These are phyloP conservation scores for Dryocosmus kuriphilus DNA, from an alignment of 2,888 invertebrate genomes.

Conservation along the genomic window DNA sequence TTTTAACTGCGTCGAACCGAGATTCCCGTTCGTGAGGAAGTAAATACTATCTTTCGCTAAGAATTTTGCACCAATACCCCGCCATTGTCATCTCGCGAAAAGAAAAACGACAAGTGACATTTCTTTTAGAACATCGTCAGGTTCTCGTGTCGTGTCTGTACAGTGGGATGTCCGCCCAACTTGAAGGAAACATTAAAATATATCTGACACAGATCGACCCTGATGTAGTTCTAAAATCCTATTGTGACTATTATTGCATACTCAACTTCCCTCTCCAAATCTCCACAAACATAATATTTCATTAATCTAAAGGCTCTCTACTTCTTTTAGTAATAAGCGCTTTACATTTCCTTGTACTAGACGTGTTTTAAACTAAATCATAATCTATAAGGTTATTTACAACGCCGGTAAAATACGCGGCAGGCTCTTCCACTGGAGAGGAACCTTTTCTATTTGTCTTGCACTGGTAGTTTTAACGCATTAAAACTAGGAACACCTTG, in stretches of 20 bases:
- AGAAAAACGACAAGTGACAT: slow-evolving; percentile 14
- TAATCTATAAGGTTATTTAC: slow-evolving; percentile 51
- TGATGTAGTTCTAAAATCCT: slow-evolving; percentile 49
- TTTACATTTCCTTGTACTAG: slow-evolving; percentile 62
- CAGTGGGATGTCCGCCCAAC: slow-evolving; percentile 66
- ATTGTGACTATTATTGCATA: slow-evolving; percentile 56
- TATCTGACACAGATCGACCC: slow-evolving; percentile 55
- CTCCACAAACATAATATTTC: slow-evolving; percentile 27
- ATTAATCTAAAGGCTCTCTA: slow-evolving; percentile 32
- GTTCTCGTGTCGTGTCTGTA: slow-evolving; percentile 53
- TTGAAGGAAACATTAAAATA: slow-evolving; percentile 59
- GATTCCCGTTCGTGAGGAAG: slow-evolving; percentile 35
- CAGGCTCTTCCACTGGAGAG: slow-evolving; percentile 10
- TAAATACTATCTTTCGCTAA: slow-evolving; percentile 29
- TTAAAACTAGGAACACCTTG: slow-evolving; percentile 13
- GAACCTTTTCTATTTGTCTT: not conserved
- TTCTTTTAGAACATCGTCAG: slow-evolving; percentile 22
- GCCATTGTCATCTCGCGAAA: not conserved
- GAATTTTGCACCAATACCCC: slow-evolving; percentile 29
- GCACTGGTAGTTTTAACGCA: slow-evolving; percentile 24
- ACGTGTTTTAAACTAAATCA: slow-evolving; percentile 42
- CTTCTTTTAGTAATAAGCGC: slow-evolving; percentile 52
- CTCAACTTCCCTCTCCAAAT: slow-evolving; percentile 52
- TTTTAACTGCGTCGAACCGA: slow-evolving; percentile 44
- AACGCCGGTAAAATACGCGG: slow-evolving; percentile 37